These are phyloP conservation scores for Scatophagus argus DNA, from an alignment of 2,113 vertebrate species.

Conservation along the genomic window DNA sequence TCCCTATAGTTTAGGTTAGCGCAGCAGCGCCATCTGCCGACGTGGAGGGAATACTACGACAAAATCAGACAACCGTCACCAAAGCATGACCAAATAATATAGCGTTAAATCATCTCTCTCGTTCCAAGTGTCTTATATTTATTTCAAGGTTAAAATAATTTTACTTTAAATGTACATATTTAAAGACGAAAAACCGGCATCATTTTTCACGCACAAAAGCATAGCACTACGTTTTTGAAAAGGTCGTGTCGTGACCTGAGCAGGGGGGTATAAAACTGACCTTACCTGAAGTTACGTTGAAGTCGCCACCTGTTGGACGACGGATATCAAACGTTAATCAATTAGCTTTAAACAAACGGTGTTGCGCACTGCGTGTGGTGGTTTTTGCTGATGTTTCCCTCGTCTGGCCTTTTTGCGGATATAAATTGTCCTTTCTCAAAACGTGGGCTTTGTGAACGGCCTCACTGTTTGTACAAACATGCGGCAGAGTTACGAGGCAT, in stretches of 20 bases:
- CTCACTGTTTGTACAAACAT: constrained; percentile 79
- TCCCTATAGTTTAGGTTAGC: background rate
- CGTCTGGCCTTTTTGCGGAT: constrained; percentile 65
- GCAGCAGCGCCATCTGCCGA: constrained; percentile 37
- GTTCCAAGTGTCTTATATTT: background rate
- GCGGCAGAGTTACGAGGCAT: background rate
- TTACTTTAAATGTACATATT: background rate
- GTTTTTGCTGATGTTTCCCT: constrained; percentile 74
- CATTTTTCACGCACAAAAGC: too few species aligned
- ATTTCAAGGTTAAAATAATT: background rate
- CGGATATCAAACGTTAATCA: background rate
- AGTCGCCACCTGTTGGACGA: fast-evolving
- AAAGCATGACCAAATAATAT: background rate
- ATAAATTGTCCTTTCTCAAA: constrained; percentile 65
- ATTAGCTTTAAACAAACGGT: background rate
- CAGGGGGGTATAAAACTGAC: constrained; percentile 40
- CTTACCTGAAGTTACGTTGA: background rate
- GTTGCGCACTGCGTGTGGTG: too few species aligned
- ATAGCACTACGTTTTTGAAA: too few species aligned
- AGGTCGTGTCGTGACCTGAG: background rate
- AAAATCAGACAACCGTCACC: background rate
- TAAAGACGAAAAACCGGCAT: fast-evolving
- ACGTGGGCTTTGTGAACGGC: constrained; percentile 53
- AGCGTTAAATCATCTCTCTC: background rate
- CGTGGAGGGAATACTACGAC: constrained; percentile 14